Base-by-base conservation (phyloP, 2,113 vertebrate species). In the Athene noctua region DNA sequence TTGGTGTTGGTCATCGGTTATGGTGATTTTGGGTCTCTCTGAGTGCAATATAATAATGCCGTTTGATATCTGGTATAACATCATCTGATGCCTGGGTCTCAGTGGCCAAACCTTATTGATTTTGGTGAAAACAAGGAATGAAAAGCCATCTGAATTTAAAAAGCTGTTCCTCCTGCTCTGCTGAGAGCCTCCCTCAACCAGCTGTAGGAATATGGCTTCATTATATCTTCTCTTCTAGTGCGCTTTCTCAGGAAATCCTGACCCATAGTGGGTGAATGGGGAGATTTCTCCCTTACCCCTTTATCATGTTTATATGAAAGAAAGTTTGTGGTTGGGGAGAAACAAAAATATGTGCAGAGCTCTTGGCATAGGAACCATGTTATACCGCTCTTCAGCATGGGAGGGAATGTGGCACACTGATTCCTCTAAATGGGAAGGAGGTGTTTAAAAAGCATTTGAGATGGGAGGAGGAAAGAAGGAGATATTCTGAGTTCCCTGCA, bases 391-490 rank as follows among this genome's bases (percentile, higher is more conserved):
- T 62, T 92, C 68, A 91, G 80, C 92, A 96, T 22, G 21, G 92
- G 92, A 88, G 90, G 90, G 82, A 93, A 86, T 36, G 95, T 92
- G 87, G 91, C 74, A 80, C 51, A 25, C 54, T 26, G 78, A 94
- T 72, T 74, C 86, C 70, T 94, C 38, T 17, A 77, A 44, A 91
- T 85, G 89, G 89, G 78, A 96, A 94, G 92, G 96, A 94, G 94
- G 92, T 95, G 91, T 96, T 85, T 79, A 62, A 70, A 89, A 87
- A 91, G 62, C 5, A 0, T 87, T 94, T 86, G 75, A 84, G 89
- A 87, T 79, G 36, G 74, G 91, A 91, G 92, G 92, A 94, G 94
- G 89, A 78, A 87, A 93, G 65, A 74, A 86, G 67, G 85, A 92
- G 57, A 87, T 85, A 59, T 51, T 92, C 71, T 44, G 74, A 87